Conservation (phyloP, 2,888 invertebrate genomes). For the Cheilosia scutellata region DNA sequence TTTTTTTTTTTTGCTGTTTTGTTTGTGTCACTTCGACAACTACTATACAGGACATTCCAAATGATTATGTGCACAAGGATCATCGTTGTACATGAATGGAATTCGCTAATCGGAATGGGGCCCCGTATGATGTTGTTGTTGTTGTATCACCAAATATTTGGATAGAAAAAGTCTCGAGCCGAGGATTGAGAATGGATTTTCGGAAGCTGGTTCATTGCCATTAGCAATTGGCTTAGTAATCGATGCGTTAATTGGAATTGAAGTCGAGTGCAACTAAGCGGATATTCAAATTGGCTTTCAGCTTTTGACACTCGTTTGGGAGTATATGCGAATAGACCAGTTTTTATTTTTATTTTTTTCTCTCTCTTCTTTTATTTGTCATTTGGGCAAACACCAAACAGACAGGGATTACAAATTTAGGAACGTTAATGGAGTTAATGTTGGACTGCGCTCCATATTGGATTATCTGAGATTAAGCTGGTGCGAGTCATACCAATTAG, state of each 20-base stretch:
- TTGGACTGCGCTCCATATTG: slow-evolving; percentile 35
- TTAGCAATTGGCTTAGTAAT: slow-evolving; percentile 71
- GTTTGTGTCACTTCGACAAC: slow-evolving; percentile 23
- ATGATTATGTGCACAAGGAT: slow-evolving; percentile 64
- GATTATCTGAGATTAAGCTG: slow-evolving; percentile 53
- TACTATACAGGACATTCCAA: slow-evolving; percentile 41
- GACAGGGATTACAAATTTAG: slow-evolving; percentile 56
- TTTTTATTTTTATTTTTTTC: slow-evolving; percentile 1
- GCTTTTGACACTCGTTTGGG: slow-evolving; percentile 14
- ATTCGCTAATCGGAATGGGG: slow-evolving; percentile 63
- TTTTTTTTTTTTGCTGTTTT: slow-evolving; percentile 22
- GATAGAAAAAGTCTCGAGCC: slow-evolving; percentile 15
- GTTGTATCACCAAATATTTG: no score
- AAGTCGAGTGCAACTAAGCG: slow-evolving; percentile 56
- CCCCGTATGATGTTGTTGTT: neutral
- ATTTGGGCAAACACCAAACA: neutral
- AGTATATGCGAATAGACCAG: neutral
- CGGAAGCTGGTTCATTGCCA: slow-evolving; percentile 51
- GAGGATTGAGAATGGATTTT: slow-evolving; percentile 52
- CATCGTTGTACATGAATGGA: slow-evolving; percentile 56
- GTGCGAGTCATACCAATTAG: slow-evolving; percentile 41
- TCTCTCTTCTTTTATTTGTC: neutral
- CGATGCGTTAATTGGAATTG: slow-evolving; percentile 73
- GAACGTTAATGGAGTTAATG: slow-evolving; percentile 59
- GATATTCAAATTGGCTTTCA: slow-evolving; percentile 50